Conservation (phyloP, 2,888 invertebrate species). For the Meliscaeva auricollis region DNA sequence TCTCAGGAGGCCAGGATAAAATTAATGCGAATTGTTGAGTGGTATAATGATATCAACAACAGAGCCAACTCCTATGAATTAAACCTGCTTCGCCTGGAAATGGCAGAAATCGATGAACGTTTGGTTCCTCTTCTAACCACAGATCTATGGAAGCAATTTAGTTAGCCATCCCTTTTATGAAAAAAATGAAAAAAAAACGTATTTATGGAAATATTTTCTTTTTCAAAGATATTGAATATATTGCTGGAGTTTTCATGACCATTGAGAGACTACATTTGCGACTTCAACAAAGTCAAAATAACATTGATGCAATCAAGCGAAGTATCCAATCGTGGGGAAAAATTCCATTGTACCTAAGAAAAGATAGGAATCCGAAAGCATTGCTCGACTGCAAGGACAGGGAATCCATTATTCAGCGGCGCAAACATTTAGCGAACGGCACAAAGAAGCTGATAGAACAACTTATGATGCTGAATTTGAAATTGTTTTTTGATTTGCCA, state of each 20-base stretch:
- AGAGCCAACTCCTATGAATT: conserved; percentile 91
- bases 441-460: conserved; percentile 86
- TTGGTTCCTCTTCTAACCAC: conserved; percentile 88
- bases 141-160: conserved; percentile 91
- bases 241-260: conserved; percentile 88
- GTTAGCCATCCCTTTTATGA: conserved; percentile 84
- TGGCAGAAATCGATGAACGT: conserved; percentile 89
- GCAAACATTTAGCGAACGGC: conserved; percentile 83
- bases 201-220: conserved; percentile 37
- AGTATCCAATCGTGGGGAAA: conserved; percentile 90
- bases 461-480: conserved; percentile 88
- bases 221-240: conserved; percentile 86
- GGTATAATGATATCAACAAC: conserved; percentile 93
- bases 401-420: conserved; percentile 76
- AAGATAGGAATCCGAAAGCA: conserved; percentile 86
- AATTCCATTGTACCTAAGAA: conserved; percentile 90
- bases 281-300: conserved; percentile 88
- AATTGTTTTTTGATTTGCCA: conserved; percentile 88
- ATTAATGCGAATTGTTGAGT: conserved; percentile 87
- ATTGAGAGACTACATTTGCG: conserved; percentile 90
- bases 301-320: conserved; percentile 86
- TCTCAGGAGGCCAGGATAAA: conserved; percentile 85
- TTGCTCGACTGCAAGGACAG: conserved; percentile 85
- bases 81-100: conserved; percentile 90
- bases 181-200: conserved; percentile 8